phyloP scores from a whole-genome alignment of 2,888 invertebrate species.

The Ectemnius lituratus region DNA sequence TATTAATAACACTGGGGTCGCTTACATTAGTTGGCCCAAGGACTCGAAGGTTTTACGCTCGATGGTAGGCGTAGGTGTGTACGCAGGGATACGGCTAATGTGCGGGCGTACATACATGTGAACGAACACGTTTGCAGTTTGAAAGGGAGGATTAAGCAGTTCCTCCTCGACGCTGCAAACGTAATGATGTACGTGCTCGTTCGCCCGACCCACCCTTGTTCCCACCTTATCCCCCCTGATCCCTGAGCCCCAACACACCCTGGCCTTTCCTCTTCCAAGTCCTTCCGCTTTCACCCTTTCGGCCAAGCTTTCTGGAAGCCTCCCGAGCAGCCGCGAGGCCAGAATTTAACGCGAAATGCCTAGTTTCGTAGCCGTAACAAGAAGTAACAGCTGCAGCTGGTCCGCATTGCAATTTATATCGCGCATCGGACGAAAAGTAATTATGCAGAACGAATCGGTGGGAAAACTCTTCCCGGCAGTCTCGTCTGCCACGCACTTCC shows the following conservation, averaged over 20 bases:
- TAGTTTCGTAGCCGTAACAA: constrained; percentile 62
- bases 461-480: constrained; percentile 41
- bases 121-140: constrained; percentile 30
- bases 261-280: constrained; percentile 29
- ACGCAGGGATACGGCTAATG: neutral
- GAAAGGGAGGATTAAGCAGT: constrained; percentile 49
- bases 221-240: constrained; percentile 30
- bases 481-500: constrained; percentile 38
- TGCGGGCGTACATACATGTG: constrained; percentile 19
- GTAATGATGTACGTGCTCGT: constrained; percentile 59
- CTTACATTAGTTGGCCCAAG: constrained; percentile 17
- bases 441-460: constrained; percentile 70
- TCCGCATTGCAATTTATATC: constrained; percentile 54
- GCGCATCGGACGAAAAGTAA: constrained; percentile 64
- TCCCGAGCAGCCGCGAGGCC: constrained; percentile 26
- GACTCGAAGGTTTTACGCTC: constrained; percentile 15
- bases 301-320: constrained; percentile 24
- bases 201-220: constrained; percentile 33
- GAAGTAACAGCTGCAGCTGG: constrained; percentile 67
- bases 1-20: neutral
- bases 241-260: constrained; percentile 3
- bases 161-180: constrained; percentile 47
- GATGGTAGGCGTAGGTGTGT: neutral
- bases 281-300: constrained; percentile 37
- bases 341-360: constrained; percentile 55